Evolutionary conservation across 1,140 invertebrate species (phyloP).

Genomic region (Scaptodrosophila lebanonensis): DNA sequence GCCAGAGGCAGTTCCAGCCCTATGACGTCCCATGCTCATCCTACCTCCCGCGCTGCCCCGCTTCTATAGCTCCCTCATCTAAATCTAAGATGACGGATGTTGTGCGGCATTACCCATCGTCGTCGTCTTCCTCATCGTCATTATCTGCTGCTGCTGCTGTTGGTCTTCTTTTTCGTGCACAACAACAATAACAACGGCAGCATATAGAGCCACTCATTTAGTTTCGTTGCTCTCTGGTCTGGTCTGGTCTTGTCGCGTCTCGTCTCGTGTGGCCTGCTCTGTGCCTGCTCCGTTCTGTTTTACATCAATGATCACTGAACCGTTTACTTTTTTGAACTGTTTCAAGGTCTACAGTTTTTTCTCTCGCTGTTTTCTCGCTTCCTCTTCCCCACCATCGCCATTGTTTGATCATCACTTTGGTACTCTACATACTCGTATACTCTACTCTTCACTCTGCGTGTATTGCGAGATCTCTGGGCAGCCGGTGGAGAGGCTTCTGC

Average conservation of each 20-base stretch:
- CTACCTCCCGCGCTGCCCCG: too few relatives aligned
- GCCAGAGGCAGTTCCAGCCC: conserved; percentile 17
- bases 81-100: conserved; percentile 64
- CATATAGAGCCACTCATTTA: too few relatives aligned
- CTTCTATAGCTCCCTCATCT: conserved; percentile 20
- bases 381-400: background rate
- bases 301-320: conserved; percentile 77
- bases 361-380: conserved; percentile 6
- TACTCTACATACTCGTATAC: too few relatives aligned
- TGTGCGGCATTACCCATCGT: conserved; percentile 36
- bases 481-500: too few relatives aligned
- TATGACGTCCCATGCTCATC: conserved; percentile 31
- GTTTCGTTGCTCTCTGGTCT: too few relatives aligned
- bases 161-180: background rate
- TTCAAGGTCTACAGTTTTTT: conserved; percentile 65
- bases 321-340: conserved; percentile 77
- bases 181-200: too few relatives aligned
- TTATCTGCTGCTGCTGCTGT: conserved; percentile 7
- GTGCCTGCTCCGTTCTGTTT: conserved; percentile 40
- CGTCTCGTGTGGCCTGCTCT: conserved; percentile 27
- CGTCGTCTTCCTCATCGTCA: conserved; percentile 4
- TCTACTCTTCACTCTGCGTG: too few relatives aligned
- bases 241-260: conserved; percentile 8
- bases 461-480: too few relatives aligned
- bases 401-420: too few relatives aligned